phyloP scores from a whole-genome alignment of 2,888 invertebrate genomes.

The Trichopria drosophilae region DNA sequence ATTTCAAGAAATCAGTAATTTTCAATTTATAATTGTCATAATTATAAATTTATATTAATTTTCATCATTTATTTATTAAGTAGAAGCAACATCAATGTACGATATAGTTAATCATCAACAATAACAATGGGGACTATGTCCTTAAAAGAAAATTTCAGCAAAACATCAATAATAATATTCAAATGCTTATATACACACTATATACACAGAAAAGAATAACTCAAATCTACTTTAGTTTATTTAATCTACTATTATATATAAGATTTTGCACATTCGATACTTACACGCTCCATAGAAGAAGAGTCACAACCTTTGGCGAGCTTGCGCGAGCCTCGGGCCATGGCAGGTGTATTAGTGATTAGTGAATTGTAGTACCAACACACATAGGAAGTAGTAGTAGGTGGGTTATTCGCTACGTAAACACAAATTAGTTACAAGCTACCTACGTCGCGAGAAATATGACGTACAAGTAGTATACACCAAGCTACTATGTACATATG shows the following conservation, averaged over 20 bases:
- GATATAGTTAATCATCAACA: neutral
- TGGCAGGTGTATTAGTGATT: conserved; percentile 54
- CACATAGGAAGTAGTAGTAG: conserved; percentile 50
- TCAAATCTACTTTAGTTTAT: conserved; percentile 4
- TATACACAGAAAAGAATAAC: conserved; percentile 4
- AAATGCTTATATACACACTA: neutral
- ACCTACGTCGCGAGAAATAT: conserved; percentile 48
- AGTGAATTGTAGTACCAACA: conserved; percentile 55
- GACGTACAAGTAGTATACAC: no score
- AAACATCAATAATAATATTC: neutral
- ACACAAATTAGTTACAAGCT: conserved; percentile 58
- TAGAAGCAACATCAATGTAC: no score
- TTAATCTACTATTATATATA: no score
- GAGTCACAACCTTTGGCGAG: conserved; percentile 45
- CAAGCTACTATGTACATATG: no score
- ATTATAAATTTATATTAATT: no score
- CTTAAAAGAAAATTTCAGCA: neutral
- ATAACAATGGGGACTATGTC: no score
- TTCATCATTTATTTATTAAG: no score
- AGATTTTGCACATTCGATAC: conserved; percentile 40
- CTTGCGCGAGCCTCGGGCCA: conserved; percentile 54
- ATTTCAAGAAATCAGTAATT: no score
- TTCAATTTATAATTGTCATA: no score
- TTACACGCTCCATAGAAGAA: conserved; percentile 49
- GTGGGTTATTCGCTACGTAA: conserved; percentile 57